These are phyloP conservation scores for Antrozous pallidus DNA, from an alignment of 2,797 vertebrate species.

Conservation along the genomic window DNA sequence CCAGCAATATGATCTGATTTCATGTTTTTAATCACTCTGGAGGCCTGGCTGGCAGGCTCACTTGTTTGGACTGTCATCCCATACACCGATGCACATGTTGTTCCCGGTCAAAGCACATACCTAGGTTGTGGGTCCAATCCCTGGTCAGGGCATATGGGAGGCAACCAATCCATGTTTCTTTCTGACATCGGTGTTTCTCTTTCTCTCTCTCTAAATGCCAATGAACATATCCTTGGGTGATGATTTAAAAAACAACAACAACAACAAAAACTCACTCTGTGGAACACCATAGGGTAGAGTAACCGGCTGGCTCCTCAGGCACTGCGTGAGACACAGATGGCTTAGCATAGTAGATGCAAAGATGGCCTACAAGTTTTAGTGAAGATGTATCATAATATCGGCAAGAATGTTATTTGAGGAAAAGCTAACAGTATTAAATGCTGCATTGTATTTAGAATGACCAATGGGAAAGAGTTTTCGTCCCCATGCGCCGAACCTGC, in stretches of 20 bases:
- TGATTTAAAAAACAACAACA: background rate
- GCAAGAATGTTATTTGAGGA: background rate
- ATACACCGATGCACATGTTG: background rate
- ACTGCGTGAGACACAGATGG: background rate
- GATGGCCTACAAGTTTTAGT: background rate
- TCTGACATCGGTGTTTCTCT: background rate
- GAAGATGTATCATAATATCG: background rate
- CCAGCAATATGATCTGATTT: background rate
- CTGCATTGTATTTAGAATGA: background rate
- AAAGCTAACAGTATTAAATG: background rate
- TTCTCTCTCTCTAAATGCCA: background rate
- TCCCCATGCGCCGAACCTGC: rapidly evolving
- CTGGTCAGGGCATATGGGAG: background rate
- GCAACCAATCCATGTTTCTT: background rate
- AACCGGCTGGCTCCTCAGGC: background rate
- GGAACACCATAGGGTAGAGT: background rate
- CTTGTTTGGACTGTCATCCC: background rate
- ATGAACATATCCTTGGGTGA: background rate
- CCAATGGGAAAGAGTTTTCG: background rate
- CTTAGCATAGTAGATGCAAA: background rate
- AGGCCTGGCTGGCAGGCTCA: background rate
- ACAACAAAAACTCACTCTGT: background rate
- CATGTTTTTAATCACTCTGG: background rate
- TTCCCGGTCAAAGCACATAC: background rate
- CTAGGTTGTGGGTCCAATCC: background rate